Conservation (phyloP, 2,888 invertebrate genomes). For the Epinotia demarniana region DNA sequence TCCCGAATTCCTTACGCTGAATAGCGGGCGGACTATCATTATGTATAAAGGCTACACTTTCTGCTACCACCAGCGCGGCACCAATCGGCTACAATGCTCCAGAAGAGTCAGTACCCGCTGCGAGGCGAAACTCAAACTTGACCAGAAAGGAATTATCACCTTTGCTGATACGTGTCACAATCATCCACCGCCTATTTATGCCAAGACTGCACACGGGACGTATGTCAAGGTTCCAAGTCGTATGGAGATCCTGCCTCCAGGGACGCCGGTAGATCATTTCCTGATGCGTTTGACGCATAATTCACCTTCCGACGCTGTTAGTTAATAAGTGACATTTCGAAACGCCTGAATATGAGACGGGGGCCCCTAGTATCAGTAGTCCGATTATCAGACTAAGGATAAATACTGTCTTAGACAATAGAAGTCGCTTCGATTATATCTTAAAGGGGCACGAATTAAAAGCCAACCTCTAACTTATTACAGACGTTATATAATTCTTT, state of each 20-base stretch:
- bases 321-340: too few relatives aligned
- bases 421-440: too few relatives aligned
- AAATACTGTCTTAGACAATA: too few relatives aligned
- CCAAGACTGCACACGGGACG: slow-evolving; percentile 26
- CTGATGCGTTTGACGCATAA: slow-evolving; percentile 9
- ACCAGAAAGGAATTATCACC: slow-evolving; percentile 37
- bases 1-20: slow-evolving; percentile 18
- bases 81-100: slow-evolving; percentile 43
- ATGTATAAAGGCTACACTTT: slow-evolving; percentile 46
- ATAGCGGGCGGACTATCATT: slow-evolving; percentile 36
- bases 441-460: too few relatives aligned
- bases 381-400: too few relatives aligned
- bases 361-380: too few relatives aligned
- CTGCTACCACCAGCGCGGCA: slow-evolving; percentile 36
- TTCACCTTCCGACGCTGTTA: neutral
- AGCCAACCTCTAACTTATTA: too few relatives aligned
- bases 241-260: slow-evolving; percentile 1
- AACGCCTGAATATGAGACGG: neutral
- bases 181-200: slow-evolving; percentile 47
- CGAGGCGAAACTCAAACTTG: slow-evolving; percentile 40
- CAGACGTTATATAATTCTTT: too few relatives aligned
- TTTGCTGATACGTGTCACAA: slow-evolving; percentile 44
- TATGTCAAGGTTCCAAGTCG: slow-evolving; percentile 22
- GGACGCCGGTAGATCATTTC: slow-evolving; percentile 16
- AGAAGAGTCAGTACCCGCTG: slow-evolving; percentile 35